Evolutionary conservation across 2,888 invertebrate species (phyloP).

Genomic region (Dendrolimus pini): DNA sequence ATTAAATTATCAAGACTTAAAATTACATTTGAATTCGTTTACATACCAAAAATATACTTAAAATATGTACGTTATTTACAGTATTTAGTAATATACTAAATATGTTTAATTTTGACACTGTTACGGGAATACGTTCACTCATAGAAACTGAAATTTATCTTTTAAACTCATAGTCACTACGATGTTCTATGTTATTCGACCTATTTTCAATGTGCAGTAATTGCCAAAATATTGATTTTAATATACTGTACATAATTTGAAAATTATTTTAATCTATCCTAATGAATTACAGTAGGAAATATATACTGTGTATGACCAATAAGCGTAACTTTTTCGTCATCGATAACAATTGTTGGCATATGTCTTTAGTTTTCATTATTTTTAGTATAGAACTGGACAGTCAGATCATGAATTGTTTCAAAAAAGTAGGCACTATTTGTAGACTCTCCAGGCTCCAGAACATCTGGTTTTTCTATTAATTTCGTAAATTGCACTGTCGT

Average conservation of each 20-base stretch:
- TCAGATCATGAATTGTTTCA: too few species aligned
- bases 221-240: conserved; percentile 11
- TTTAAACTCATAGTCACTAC: too few species aligned
- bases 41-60: conserved; percentile 43
- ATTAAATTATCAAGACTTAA: conserved; percentile 51
- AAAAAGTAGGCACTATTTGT: too few species aligned
- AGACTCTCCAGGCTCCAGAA: too few species aligned
- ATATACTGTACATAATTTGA: conserved; percentile 15
- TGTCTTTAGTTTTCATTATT: too few species aligned
- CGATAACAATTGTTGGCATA: neutral
- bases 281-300: conserved; percentile 3
- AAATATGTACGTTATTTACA: conserved; percentile 57
- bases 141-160: conserved; percentile 3
- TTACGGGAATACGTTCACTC: conserved; percentile 40
- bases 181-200: too few species aligned
- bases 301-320: neutral
- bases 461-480: too few species aligned
- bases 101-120: conserved; percentile 56
- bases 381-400: too few species aligned
- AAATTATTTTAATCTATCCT: conserved; percentile 13
- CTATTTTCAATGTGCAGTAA: neutral
- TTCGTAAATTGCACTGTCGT: too few species aligned
- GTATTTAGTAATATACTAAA: conserved; percentile 75
- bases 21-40: conserved; percentile 43
- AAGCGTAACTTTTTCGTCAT: neutral